Evolutionary conservation across 2,113 vertebrate species (phyloP).

Genomic region (Rhinichthys klamathensis): DNA sequence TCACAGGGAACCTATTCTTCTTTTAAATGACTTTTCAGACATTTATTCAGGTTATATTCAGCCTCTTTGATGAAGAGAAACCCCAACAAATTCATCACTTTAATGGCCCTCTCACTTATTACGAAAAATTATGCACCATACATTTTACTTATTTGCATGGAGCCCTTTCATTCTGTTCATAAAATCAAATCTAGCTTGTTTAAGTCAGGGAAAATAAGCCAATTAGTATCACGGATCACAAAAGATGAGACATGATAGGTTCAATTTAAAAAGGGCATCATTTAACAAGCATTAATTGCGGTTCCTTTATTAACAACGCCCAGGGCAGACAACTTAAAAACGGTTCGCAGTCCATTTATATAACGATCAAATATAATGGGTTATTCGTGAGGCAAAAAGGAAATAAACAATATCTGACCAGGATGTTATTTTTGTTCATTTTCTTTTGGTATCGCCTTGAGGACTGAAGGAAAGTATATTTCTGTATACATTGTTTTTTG

Average conservation of each 20-base stretch:
- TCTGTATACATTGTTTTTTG: not conserved
- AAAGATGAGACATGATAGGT: slow-evolving; percentile 34
- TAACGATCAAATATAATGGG: not conserved
- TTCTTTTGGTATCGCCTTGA: not conserved
- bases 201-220: slow-evolving; percentile 36
- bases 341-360: not conserved
- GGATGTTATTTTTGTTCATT: not conserved
- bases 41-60: not conserved
- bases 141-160: slow-evolving; percentile 20
- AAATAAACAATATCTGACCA: slow-evolving; percentile 8
- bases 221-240: slow-evolving; percentile 33
- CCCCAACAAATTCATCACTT: not conserved
- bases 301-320: slow-evolving; percentile 17
- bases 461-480: not conserved
- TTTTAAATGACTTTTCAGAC: slow-evolving; percentile 41
- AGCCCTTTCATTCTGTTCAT: not conserved
- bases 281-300: slow-evolving; percentile 40
- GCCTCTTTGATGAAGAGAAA: slow-evolving; percentile 29
- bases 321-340: slow-evolving; percentile 23
- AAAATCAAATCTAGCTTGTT: slow-evolving; percentile 8
- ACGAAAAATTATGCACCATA: not conserved
- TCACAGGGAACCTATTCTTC: slow-evolving; percentile 49
- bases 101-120: slow-evolving; percentile 4
- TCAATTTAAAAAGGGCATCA: slow-evolving; percentile 22
- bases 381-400: not conserved